These are phyloP conservation scores for Prorops nasuta DNA, from an alignment of 1,140 invertebrate species.

Conservation along the genomic window DNA sequence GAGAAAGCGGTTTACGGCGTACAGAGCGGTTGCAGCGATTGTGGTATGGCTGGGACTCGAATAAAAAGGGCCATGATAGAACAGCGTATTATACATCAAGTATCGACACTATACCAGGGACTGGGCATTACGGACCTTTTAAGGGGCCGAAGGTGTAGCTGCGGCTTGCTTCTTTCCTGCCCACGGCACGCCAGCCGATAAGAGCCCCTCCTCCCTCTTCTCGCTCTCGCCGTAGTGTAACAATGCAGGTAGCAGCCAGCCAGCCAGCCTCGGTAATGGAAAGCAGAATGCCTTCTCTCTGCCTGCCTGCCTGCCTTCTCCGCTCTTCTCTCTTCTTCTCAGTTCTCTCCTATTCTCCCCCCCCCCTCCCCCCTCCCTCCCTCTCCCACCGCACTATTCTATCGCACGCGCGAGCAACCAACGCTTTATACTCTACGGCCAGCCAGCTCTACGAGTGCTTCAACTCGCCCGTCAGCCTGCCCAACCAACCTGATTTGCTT, in stretches of 20 bases:
- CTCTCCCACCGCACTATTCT: not conserved
- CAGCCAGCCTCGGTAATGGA: conserved; percentile 23
- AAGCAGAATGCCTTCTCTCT: not conserved
- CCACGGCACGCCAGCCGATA: no score
- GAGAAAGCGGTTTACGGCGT: conserved; percentile 2
- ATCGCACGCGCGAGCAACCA: no score
- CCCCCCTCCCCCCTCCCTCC: not conserved
- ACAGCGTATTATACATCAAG: not conserved
- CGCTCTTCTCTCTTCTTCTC: no score
- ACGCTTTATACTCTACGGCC: no score
- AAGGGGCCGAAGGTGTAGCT: conserved; percentile 31
- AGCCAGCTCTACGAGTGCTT: no score
- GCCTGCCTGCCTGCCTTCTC: not conserved
- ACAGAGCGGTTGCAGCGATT: not conserved
- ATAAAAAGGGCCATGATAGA: not conserved
- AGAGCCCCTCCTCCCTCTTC: no score
- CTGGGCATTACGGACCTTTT: conserved; percentile 20
- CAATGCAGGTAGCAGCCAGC: conserved; percentile 28
- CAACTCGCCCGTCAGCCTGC: no score
- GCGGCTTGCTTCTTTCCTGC: no score
- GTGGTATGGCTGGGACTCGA: not conserved
- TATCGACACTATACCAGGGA: not conserved
- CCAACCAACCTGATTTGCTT: no score
- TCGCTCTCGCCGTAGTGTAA: conserved; percentile 26
- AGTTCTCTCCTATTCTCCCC: no score